phyloP scores from a whole-genome alignment of 2,113 vertebrate species.

The Silurus glanis region DNA sequence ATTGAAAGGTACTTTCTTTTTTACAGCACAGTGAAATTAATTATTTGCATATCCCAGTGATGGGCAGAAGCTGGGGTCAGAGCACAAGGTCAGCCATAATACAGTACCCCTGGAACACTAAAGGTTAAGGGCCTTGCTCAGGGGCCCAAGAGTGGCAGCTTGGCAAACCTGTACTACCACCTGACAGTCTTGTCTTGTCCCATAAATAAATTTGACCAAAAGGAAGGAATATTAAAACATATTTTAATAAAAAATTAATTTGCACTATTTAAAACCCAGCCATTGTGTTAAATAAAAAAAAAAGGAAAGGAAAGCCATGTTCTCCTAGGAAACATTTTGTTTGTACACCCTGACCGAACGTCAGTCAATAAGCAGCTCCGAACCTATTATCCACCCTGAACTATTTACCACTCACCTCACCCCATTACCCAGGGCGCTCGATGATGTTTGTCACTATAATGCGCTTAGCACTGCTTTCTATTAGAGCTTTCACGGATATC shows the following conservation, averaged over 20 bases:
- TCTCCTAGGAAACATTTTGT: constrained; percentile 50
- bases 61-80: no score
- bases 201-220: no score
- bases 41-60: no score
- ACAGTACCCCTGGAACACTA: no score
- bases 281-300: not conserved
- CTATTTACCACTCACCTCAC: constrained; percentile 52
- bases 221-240: no score
- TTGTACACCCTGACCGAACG: constrained; percentile 46
- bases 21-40: no score
- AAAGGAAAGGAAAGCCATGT: constrained; percentile 16
- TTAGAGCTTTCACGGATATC: constrained; percentile 46
- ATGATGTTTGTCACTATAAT: constrained; percentile 56
- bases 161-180: no score
- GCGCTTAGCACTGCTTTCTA: constrained; percentile 50
- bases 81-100: no score
- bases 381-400: constrained; percentile 55
- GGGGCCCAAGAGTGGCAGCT: no score
- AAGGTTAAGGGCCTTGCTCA: no score
- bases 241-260: not conserved
- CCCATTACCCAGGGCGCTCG: constrained; percentile 52
- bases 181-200: no score
- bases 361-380: constrained; percentile 53
- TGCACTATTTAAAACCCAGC: not conserved
- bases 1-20: no score